Evolutionary conservation across 2,113 vertebrate species (phyloP), one percentile per base, ranked within the genome.

Genomic region (Synodontis membranacea): DNA sequence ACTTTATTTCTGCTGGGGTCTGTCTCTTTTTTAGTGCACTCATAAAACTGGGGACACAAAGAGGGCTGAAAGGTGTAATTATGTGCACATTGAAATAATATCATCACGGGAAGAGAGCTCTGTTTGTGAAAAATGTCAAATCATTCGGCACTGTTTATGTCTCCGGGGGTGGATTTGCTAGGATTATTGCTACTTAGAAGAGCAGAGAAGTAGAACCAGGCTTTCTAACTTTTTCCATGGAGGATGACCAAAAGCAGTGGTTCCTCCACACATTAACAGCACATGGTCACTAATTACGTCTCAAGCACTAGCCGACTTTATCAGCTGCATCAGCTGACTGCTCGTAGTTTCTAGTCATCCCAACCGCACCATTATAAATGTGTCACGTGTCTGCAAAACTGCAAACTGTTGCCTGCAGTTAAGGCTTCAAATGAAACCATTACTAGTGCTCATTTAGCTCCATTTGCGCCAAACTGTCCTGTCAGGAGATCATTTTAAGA

Each of bases 231-330:
- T 60, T 86, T 89, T 86, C 84, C 52, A 66, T 48, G 52, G 75
- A 85, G 42, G 88, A 88, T 87, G 58, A 92, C 91, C 88, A 91
- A 93, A 62, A 78, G 68, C 81, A 79, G 66, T 60, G 89, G 74
- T 89, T 91, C 84, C 79, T 83, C 42, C 23, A 31, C 83, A 48
- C 39, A 89, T 90, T 44, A 68, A 76, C 42, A 90, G 86, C 92
- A 94, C 90, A 93, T 90, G 92, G 89, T 90, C 75, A 19, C 64
- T 89, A 89, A 86, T 90, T 84, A 58, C 62, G 52, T 90, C 88
- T 50, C 83, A 48, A 86, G 37, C 64, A 88, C 79, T 21, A 37
- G 12, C 19, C 56, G 50, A 80, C 76, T 56, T 80, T 28, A 39
- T 86, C 91, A 90, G 90, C 82, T 88, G 90, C 31, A 28, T 86